These are phyloP conservation scores for Amitus sp. DNA, from an alignment of 2,888 invertebrate genomes.

Conservation along the genomic window DNA sequence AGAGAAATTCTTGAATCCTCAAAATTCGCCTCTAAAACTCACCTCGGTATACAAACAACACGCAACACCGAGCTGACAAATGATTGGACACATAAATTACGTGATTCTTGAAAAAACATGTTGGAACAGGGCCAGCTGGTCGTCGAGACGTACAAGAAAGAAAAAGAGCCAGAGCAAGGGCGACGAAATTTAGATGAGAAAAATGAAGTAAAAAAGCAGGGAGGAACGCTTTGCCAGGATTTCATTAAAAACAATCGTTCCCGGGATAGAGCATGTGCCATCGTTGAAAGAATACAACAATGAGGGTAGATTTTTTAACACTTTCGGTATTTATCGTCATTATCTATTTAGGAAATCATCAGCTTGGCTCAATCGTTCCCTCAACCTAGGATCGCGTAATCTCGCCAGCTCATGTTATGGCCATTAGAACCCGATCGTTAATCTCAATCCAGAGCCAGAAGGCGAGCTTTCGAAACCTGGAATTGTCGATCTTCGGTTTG, in stretches of 20 bases:
- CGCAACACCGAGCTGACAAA: constrained; percentile 27
- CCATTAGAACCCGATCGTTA: constrained; percentile 34
- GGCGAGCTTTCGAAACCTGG: too few species aligned
- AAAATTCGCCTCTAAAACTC: too few species aligned
- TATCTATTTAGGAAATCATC: constrained; percentile 59
- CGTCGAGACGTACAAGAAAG: constrained; percentile 19
- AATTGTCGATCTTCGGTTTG: too few species aligned
- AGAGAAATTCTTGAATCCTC: too few species aligned
- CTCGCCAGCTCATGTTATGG: constrained; percentile 22
- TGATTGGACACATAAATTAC: constrained; percentile 46
- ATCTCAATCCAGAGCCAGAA: constrained; percentile 2
- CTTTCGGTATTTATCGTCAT: too few species aligned
- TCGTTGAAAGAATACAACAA: too few species aligned
- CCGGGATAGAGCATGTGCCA: constrained; percentile 32
- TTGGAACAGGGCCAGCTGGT: constrained; percentile 48
- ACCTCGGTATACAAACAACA: too few species aligned
- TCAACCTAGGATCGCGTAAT: constrained; percentile 40
- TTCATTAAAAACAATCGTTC: constrained; percentile 21
- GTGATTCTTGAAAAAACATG: constrained; percentile 47
- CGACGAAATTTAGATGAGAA: constrained; percentile 25
- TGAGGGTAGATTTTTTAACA: too few species aligned
- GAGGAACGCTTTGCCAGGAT: background rate
- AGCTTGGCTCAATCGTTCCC: constrained; percentile 42
- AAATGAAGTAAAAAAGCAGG: constrained; percentile 3
- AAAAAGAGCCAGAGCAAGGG: constrained; percentile 21